Base-by-base conservation (phyloP, 1,140 invertebrate species). In the Lanistes nyassanus region DNA sequence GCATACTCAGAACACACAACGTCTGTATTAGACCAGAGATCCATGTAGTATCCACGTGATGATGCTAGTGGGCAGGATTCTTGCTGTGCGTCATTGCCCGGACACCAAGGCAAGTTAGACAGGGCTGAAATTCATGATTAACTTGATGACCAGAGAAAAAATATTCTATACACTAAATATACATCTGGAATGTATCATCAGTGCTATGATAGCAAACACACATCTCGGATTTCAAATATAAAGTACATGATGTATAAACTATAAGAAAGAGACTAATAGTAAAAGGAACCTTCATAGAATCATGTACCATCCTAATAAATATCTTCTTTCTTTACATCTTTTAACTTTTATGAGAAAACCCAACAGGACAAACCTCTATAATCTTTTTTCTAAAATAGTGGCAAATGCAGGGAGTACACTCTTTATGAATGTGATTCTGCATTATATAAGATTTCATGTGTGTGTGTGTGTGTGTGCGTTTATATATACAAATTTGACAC, bases 1-100 rank as follows among this genome's bases (percentile, higher is more conserved):
- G 67, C 68, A 56, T 76, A 65, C 21, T 62, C 29, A 31, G 67
- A 55, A 39, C 66, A 67, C 37, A 39, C 68, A 56, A 79, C 75
- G 23, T 80, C 77, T 73, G 56, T 71, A 51, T 60, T 71, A 1
- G 81, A 79, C 81, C 79, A 82, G 3, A 79, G 16, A 76, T 74
- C 80, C 31, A 79, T 29, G 62, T 78, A 80, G 62, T 79, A 82
- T 0, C 69, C 72, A 29, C 79, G 64, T 19, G 47, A 66, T 29
- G 81, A 82, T 13, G 77, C 76, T 29, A 78, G 42, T 9, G 81
- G 81, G 7, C 71, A n/a, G 53, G 19, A 36, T 53, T 58, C 69
- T 29, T 67, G 29, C 29, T 47, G 74, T 16, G 31, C 31, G 9
- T 29, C 37, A 58, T 66, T n/a, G 21, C 29, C 31, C 9, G 62